Conservation (phyloP, 2,888 invertebrate genomes). For the Yponomeuta plumbellus region DNA sequence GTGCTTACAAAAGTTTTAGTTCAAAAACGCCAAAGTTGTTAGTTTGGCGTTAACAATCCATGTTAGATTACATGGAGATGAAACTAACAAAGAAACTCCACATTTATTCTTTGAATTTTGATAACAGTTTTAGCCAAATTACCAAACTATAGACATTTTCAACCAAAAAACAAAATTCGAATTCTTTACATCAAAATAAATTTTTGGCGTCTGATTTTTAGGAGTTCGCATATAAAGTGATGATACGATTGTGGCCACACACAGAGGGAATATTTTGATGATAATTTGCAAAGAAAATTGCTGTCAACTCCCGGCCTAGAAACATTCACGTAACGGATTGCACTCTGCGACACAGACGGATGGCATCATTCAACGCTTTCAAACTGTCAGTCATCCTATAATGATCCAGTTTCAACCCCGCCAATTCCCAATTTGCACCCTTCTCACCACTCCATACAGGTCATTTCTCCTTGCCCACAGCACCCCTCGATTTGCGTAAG, state of each 20-base stretch:
- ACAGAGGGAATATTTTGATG: neutral
- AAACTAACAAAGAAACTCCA: no score
- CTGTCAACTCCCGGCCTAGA: neutral
- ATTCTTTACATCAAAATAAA: no score
- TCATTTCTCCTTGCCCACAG: conserved; percentile 6
- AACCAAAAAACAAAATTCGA: no score
- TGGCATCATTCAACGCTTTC: conserved; percentile 44
- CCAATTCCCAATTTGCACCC: neutral
- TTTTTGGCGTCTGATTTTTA: neutral
- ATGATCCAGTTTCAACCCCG: conserved; percentile 40
- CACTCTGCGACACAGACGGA: conserved; percentile 40
- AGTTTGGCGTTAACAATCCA: no score
- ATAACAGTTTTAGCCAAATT: no score
- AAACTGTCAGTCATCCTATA: conserved; percentile 45
- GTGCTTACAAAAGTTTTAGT: no score
- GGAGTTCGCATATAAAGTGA: neutral
- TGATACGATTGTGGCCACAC: neutral
- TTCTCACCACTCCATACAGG: conserved; percentile 15
- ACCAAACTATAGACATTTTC: no score
- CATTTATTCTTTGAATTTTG: no score
- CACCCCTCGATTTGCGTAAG: conserved; percentile 40
- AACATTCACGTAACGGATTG: neutral
- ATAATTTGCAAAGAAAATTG: neutral
- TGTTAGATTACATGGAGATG: no score
- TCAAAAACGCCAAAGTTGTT: no score